Evolutionary conservation across 2,888 invertebrate genomes (phyloP).

Genomic region (Trilocha varians): DNA sequence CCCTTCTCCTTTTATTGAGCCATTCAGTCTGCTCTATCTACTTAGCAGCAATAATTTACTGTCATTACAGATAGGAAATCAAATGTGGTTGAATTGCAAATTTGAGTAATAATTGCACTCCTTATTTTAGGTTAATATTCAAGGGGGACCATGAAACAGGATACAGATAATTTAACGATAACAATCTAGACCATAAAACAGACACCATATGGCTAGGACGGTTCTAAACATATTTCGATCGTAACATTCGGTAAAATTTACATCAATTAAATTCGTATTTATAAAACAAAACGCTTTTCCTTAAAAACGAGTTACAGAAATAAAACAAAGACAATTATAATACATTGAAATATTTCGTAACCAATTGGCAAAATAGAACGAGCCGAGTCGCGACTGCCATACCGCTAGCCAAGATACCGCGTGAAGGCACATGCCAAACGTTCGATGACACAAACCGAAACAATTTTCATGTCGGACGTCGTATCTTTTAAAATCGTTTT

Average conservation of each 20-base stretch:
- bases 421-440: constrained; percentile 45
- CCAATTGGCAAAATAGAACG: constrained; percentile 31
- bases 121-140: no score
- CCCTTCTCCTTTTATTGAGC: no score
- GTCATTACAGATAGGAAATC: no score
- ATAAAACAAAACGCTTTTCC: background rate
- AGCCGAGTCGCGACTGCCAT: constrained; percentile 30
- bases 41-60: no score
- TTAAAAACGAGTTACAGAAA: constrained; percentile 1
- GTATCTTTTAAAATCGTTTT: constrained; percentile 11
- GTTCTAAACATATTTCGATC: background rate
- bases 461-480: constrained; percentile 26
- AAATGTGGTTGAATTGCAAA: no score
- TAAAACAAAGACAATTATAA: constrained; percentile 1
- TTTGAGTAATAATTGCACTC: no score
- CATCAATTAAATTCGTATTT: background rate
- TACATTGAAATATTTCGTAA: constrained; percentile 26
- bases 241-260: background rate
- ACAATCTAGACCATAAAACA: background rate
- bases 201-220: background rate
- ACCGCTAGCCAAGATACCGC: constrained; percentile 46
- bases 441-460: constrained; percentile 34
- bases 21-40: no score
- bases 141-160: background rate
- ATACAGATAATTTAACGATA: background rate